phyloP scores from a whole-genome alignment of 2,797 vertebrate species.

The Tapera naevia region DNA sequence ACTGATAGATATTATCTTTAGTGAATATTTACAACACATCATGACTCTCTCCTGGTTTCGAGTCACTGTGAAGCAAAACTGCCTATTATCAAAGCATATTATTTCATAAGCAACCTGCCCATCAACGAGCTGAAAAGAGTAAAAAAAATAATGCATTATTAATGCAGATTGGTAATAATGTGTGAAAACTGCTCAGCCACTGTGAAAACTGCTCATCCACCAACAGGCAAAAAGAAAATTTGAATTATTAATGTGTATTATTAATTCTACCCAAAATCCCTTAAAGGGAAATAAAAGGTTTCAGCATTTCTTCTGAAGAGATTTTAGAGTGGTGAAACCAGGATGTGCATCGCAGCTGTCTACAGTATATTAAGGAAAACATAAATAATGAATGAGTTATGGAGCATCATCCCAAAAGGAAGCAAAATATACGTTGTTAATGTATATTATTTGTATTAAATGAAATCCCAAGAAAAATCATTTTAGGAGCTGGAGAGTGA shows the following conservation, averaged over 20 bases:
- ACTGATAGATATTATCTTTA: background rate
- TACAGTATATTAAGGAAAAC: background rate
- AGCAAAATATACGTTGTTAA: constrained; percentile 1
- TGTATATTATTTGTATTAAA: background rate
- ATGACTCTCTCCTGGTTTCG: background rate
- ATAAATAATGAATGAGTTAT: constrained; percentile 37
- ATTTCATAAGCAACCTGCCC: constrained; percentile 30
- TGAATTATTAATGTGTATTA: constrained; percentile 61
- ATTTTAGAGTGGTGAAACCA: background rate
- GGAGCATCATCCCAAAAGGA: background rate
- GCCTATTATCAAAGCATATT: constrained; percentile 4
- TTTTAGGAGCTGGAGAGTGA: background rate
- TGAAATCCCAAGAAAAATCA: background rate
- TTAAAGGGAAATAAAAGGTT: constrained; percentile 43
- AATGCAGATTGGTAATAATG: constrained; percentile 20
- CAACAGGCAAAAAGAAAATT: constrained; percentile 18
- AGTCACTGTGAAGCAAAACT: background rate
- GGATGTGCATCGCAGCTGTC: background rate
- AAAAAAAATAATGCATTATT: background rate
- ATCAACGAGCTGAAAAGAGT: background rate
- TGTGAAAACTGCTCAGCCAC: constrained; percentile 31
- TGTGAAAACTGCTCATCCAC: constrained; percentile 44
- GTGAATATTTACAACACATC: background rate
- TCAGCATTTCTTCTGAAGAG: constrained; percentile 16
- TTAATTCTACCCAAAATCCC: constrained; percentile 54